These are phyloP conservation scores for Drosophila trapezifrons DNA, from an alignment of 1,140 invertebrate genomes.

Conservation along the genomic window DNA sequence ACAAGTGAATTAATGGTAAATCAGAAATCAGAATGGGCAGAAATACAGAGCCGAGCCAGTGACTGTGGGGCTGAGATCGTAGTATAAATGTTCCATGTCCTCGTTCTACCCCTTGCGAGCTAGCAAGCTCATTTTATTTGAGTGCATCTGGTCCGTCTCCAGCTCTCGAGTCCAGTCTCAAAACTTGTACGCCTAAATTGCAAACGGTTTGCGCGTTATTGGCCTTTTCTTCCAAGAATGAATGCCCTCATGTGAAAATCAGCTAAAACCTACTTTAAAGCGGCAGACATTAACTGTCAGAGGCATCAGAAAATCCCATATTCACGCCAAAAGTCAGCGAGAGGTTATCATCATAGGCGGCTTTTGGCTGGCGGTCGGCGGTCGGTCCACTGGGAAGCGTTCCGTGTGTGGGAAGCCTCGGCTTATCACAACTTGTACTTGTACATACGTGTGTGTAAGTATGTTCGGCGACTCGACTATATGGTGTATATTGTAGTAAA, in stretches of 20 bases:
- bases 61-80: not conserved
- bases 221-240: slow-evolving; percentile 58
- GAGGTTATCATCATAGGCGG: slow-evolving; percentile 68
- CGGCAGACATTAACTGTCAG: slow-evolving; percentile 60
- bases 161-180: not conserved
- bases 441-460: slow-evolving; percentile 19
- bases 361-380: slow-evolving; percentile 40
- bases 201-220: slow-evolving; percentile 42
- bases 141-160: slow-evolving; percentile 19
- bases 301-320: slow-evolving; percentile 58
- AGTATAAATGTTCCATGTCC: not conserved
- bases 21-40: not conserved
- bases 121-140: not conserved
- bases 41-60: not conserved
- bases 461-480: slow-evolving; percentile 47
- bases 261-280: slow-evolving; percentile 60
- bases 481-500: slow-evolving; percentile 66
- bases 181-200: slow-evolving; percentile 30
- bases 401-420: slow-evolving; percentile 71
- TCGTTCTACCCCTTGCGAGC: too few relatives aligned
- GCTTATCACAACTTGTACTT: slow-evolving; percentile 53
- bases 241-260: slow-evolving; percentile 56
- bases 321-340: slow-evolving; percentile 64
- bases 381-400: slow-evolving; percentile 56
- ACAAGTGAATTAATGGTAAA: not conserved